A percentile compares a stretch with the other conserved stretches of the same genome.
Conservation (phyloP, 2,113 vertebrate genomes). For the Mesoclemmys tuberculata region DNA sequence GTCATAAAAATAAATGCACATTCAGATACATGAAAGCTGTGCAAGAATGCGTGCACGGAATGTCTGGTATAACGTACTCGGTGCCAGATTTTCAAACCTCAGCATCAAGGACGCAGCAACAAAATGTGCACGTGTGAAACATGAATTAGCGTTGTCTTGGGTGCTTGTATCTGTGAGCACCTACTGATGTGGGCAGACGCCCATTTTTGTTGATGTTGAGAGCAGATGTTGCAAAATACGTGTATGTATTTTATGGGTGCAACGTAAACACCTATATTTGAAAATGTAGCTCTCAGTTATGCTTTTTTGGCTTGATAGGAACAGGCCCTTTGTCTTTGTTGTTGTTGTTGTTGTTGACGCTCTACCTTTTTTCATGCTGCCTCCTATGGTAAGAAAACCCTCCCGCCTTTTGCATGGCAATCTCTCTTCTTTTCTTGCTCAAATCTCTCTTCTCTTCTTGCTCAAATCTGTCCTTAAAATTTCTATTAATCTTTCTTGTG, state of each 20-base stretch:
- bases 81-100: constrained; percentile 65
- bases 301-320: constrained; percentile 37
- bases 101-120: constrained; percentile 56
- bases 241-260: constrained; percentile 61
- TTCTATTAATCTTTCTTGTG: constrained; percentile 35
- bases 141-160: background rate
- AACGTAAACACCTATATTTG: constrained; percentile 53
- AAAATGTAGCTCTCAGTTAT: constrained; percentile 39
- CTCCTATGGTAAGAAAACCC: constrained; percentile 62
- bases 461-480: constrained; percentile 45
- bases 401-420: constrained; percentile 60
- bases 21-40: constrained; percentile 61
- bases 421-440: constrained; percentile 53
- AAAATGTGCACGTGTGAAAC: background rate
- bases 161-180: constrained; percentile 21
- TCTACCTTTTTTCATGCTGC: constrained; percentile 43
- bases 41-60: constrained; percentile 34
- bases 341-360: constrained; percentile 18
- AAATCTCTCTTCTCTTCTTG: constrained; percentile 47
- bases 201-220: constrained; percentile 40
- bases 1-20: constrained; percentile 41
- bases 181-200: background rate
- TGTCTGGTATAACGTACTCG: background rate
- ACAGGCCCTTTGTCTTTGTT: constrained; percentile 17
- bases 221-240: constrained; percentile 61